Conservation (phyloP, 2,888 invertebrate genomes). For the Cerastis leucographa region DNA sequence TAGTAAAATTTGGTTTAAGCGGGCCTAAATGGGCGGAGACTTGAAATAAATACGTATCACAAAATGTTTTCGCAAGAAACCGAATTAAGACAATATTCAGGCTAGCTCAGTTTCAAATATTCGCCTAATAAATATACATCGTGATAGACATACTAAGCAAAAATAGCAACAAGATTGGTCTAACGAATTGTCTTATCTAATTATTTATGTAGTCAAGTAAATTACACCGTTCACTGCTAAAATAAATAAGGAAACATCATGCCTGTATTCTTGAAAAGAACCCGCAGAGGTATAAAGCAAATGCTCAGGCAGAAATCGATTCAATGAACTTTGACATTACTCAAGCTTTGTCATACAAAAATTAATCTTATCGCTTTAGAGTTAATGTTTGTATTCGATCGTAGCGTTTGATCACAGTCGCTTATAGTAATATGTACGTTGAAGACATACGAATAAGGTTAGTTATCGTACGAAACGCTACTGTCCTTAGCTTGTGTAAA, state of each 20-base stretch:
- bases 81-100: slow-evolving; percentile 2
- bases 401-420: not conserved
- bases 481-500: not conserved
- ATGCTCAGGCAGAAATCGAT: not conserved
- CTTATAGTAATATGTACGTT: not conserved
- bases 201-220: slow-evolving; percentile 19
- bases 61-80: not conserved
- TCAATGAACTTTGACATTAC: not conserved
- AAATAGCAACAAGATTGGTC: slow-evolving; percentile 62
- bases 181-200: slow-evolving; percentile 35
- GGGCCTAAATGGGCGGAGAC: no score
- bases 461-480: not conserved
- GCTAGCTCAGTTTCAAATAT: slow-evolving; percentile 20
- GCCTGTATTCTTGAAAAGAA: not conserved
- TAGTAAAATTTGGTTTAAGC: no score
- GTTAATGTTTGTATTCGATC: not conserved
- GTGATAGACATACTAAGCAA: slow-evolving; percentile 48
- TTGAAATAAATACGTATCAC: not conserved
- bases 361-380: not conserved
- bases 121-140: slow-evolving; percentile 39
- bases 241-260: not conserved
- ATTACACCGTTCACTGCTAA: not conserved
- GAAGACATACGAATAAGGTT: not conserved
- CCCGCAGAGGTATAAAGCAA: not conserved
- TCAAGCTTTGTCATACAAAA: slow-evolving; percentile 1